Evolutionary conservation across 2,888 invertebrate genomes (phyloP), one percentile per base, ranked within the genome.

Genomic region (Rhingia campestris): DNA sequence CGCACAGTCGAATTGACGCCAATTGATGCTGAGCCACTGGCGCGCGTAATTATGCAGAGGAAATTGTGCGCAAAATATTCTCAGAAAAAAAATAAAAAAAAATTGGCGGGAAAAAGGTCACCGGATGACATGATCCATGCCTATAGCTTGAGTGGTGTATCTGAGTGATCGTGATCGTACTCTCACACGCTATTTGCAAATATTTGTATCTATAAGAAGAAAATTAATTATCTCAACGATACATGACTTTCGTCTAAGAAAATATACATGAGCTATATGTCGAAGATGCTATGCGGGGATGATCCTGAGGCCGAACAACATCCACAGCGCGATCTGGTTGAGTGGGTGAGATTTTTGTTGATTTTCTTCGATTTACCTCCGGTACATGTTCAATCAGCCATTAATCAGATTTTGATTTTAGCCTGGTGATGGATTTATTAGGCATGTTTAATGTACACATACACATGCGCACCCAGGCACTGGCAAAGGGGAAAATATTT

Each of bases 351-450:
- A 61, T 72, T 67, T 43, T 70, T 45, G 14, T 64, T 51, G 14
- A 39, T 47, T 70, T 41, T 12, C 35, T 5, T 43, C 63, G 45
- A 53, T 64, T 51, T 59, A 77, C 70, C 63, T 70, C 39, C 33
- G 67, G 56, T 69, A 67, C 51, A 61, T 56, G 53, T 64, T 84
- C 82, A 73, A 69, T 84, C 84, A 59, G 76, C 81, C 35, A 86
- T 86, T 85, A 85, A 86, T 86, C 86, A 86, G 86, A 77, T 85
- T 22, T 72, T 76, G 54, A 76, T 82, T 80, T 59, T 64, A 33
- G 9, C 12, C 10, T 63, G 74, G 45, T 86, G 86, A 86, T 75
- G 80, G 86, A 86, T 86, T 86, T 86, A 86, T 86, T 85, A 77
- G 81, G 73, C 76, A 79, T 85, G 81, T 85, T 86, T 43, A 53